Evolutionary conservation across 1,140 invertebrate genomes (phyloP).

Genomic region (Theocolax elegans): DNA sequence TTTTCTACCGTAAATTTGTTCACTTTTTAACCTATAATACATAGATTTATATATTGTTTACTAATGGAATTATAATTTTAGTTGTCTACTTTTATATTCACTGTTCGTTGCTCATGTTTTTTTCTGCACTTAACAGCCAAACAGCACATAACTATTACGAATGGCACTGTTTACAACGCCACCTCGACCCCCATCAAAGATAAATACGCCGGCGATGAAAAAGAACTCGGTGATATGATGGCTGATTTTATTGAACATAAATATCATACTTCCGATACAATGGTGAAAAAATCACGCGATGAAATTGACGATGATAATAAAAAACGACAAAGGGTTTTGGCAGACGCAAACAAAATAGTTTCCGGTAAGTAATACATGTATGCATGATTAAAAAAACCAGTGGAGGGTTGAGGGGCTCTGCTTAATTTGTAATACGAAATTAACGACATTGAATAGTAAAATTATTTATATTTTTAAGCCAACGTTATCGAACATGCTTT

Average conservation of each 20-base stretch:
- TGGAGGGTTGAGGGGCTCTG: constrained; percentile 64
- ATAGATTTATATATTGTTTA: no score
- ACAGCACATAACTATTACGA: constrained; percentile 66
- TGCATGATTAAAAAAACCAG: constrained; percentile 43
- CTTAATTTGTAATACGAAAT: constrained; percentile 49
- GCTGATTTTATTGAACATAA: constrained; percentile 64
- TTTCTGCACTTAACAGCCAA: constrained; percentile 65
- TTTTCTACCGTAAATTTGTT: no score
- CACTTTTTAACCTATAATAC: no score
- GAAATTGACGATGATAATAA: constrained; percentile 60
- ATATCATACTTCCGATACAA: constrained; percentile 58
- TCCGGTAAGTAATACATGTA: constrained; percentile 60
- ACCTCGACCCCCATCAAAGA: constrained; percentile 68
- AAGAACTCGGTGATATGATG: constrained; percentile 66
- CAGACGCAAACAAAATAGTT: constrained; percentile 64
- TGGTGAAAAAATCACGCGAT: constrained; percentile 60
- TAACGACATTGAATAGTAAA: constrained; percentile 19
- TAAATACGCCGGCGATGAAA: constrained; percentile 66
- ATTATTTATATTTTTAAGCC: no score
- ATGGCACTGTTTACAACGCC: constrained; percentile 66
- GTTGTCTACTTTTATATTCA: constrained; percentile 16
- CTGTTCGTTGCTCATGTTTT: constrained; percentile 40
- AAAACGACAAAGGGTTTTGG: constrained; percentile 62
- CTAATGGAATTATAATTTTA: no score
- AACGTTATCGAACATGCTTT: no score